Base-by-base conservation (phyloP, 2,113 vertebrate species). In the Gadus chalcogrammus region DNA sequence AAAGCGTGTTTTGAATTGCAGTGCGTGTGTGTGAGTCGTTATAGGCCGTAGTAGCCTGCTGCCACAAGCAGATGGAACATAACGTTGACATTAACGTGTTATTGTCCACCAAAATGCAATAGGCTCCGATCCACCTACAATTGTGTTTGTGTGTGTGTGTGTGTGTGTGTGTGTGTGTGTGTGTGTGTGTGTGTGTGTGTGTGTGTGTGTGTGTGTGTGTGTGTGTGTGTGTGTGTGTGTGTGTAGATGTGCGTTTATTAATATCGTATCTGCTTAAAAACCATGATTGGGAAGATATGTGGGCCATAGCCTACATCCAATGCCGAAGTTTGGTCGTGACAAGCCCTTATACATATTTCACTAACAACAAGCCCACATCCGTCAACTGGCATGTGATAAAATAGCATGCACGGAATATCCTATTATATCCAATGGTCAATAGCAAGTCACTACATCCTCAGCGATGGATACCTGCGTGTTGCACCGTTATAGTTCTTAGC, bases 361-460 rank as follows among this genome's bases (percentile, higher is more conserved):
- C 68, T 62, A 11, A 87, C 84, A 86, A 89, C 65, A 68, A 58
- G 5, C 55, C 58, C 58, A 11, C 70, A 74, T 71, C 69, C 74
- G 61, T 84, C 88, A 89, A 84, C 87, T 90, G 88, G 85, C 84
- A 68, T 75, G 61, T 81, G 80, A 69, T 79, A 81, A 68, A 6
- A 73, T 75, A 72, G 68, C 75, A 68, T 72, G 84, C 73, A 63
- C 70, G 55, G 70, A 42, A 65, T 71, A 73, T 24, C 65, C 31
- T 35, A 35, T 35, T 35, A 68, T 24, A 74, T 67, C 67, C 68
- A 61, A 77, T 15, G 20, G 61, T 27, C 38, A 69, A 27, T 65
- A 68, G 76, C 69, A 71, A 67, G 60, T 15, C 64, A 74, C 56
- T 20, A 22, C 22, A 68, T 68, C 20, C 9, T 72, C 15, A 28